Evolutionary conservation across 2,797 vertebrate genomes (phyloP).

Genomic region (Catharus ustulatus): DNA sequence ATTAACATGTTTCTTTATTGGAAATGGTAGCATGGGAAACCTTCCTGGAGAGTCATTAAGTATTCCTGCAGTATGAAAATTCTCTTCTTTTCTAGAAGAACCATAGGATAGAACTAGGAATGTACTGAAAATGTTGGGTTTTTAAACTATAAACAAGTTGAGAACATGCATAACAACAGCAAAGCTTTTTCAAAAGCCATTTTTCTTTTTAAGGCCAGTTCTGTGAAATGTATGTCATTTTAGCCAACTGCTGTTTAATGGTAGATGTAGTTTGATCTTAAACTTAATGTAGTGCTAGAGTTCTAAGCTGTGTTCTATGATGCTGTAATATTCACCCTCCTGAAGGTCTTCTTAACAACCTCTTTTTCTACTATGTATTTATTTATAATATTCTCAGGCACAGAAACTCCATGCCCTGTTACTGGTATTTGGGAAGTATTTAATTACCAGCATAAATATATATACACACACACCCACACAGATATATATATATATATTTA

Average conservation of each 20-base stretch:
- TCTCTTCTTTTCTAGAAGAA: neutral
- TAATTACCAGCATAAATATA: neutral
- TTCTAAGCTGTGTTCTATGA: neutral
- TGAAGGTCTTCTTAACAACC: neutral
- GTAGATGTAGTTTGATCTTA: neutral
- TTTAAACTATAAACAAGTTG: neutral
- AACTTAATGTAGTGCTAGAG: neutral
- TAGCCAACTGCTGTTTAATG: neutral
- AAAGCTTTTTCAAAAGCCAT: neutral
- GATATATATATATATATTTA: neutral
- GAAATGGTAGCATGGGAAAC: neutral
- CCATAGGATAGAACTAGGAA: neutral
- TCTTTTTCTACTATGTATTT: neutral
- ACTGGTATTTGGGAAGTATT: neutral
- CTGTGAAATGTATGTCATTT: neutral
- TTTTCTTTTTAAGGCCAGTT: neutral
- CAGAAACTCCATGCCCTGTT: neutral
- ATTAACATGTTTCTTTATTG: neutral
- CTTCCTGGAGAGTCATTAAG: neutral
- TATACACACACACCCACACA: too few species aligned
- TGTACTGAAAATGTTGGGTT: neutral
- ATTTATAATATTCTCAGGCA: neutral
- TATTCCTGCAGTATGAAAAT: neutral
- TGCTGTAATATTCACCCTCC: neutral
- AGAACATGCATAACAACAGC: neutral